These are phyloP conservation scores for Ischnus inquisitorius DNA, from an alignment of 2,888 invertebrate species.

Conservation along the genomic window DNA sequence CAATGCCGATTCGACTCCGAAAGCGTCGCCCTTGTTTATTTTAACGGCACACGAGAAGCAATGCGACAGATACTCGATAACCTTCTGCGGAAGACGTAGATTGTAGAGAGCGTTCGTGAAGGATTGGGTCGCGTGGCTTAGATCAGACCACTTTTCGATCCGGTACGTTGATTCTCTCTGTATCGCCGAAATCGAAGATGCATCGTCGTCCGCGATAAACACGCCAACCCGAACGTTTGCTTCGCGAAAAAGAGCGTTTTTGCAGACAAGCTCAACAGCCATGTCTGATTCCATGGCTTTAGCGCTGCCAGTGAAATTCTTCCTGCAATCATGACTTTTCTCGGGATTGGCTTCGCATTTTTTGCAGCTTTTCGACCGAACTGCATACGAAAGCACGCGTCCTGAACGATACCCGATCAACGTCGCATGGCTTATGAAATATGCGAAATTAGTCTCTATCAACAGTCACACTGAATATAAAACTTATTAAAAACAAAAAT, in stretches of 20 bases:
- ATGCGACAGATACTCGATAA: conserved; percentile 59
- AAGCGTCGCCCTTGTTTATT: conserved; percentile 52
- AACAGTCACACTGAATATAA: not conserved
- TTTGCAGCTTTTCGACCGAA: conserved; percentile 9
- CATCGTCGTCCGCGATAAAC: conserved; percentile 69
- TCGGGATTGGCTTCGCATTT: conserved; percentile 10
- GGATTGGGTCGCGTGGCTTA: conserved; percentile 60
- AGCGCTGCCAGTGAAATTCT: conserved; percentile 18
- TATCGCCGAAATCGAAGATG: conserved; percentile 64
- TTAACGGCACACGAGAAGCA: conserved; percentile 51
- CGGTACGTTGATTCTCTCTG: conserved; percentile 58
- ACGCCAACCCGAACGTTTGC: conserved; percentile 50
- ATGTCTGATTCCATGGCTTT: conserved; percentile 69
- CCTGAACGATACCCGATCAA: conserved; percentile 40
- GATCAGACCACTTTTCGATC: conserved; percentile 66
- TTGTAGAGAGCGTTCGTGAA: conserved; percentile 60
- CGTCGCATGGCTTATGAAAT: not conserved
- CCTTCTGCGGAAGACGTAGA: conserved; percentile 45
- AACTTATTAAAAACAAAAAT: not conserved
- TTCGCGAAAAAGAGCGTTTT: conserved; percentile 52
- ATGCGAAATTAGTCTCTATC: not conserved
- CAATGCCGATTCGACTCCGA: conserved; percentile 36
- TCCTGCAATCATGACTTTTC: conserved; percentile 30
- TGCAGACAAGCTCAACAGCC: conserved; percentile 57
- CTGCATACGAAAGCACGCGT: conserved; percentile 23